Evolutionary conservation across 2,113 vertebrate species (phyloP).

Genomic region (Brienomyrus longianalis): DNA sequence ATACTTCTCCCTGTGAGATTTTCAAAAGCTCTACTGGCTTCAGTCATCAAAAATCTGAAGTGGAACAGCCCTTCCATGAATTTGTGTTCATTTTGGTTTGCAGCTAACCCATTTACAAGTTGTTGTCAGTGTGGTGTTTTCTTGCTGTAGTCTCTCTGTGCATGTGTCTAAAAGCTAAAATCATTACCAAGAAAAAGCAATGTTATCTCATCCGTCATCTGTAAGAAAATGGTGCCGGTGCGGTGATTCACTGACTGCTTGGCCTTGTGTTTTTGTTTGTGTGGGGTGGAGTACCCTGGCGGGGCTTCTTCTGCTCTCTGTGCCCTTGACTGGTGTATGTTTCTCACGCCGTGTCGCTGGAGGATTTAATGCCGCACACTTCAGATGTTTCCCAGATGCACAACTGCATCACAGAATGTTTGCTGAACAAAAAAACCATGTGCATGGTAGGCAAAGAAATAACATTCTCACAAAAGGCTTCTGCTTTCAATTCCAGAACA

Average conservation of each 20-base stretch:
- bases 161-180: background rate
- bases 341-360: background rate
- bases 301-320: background rate
- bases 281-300: background rate
- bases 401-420: background rate
- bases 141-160: background rate
- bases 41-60: background rate
- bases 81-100: background rate
- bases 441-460: background rate
- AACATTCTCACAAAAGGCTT: background rate
- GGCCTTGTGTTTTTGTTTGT: constrained; percentile 1
- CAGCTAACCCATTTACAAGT: background rate
- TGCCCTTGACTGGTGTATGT: background rate
- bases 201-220: constrained; percentile 2
- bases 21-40: background rate
- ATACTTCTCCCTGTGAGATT: background rate
- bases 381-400: background rate
- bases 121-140: background rate
- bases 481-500: background rate
- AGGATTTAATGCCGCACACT: background rate
- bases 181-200: background rate
- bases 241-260: background rate
- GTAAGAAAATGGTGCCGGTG: background rate
- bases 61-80: background rate
- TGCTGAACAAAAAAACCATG: background rate